Conservation (phyloP, 2,888 invertebrate genomes). For the Drosophila mercatorum region DNA sequence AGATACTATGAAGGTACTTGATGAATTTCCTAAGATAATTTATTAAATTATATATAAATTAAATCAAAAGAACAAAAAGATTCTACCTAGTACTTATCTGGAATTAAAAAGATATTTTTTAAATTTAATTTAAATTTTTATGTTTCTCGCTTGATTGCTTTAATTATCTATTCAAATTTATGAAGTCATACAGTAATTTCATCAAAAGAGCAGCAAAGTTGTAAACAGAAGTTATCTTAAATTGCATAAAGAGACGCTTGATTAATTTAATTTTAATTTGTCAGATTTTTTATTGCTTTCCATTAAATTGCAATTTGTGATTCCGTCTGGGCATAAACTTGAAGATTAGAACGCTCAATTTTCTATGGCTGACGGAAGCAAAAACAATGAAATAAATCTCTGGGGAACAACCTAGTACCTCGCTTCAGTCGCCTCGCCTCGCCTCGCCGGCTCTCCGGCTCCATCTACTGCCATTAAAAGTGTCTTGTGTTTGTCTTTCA, state of each 20-base stretch:
- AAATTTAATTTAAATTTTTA: not conserved
- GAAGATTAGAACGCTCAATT: constrained; percentile 20
- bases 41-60: too few species aligned
- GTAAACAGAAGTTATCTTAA: not conserved
- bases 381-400: constrained; percentile 71
- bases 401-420: not conserved
- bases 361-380: constrained; percentile 25
- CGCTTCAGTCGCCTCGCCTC: not conserved
- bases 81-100: too few species aligned
- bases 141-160: not conserved
- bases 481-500: constrained; percentile 69
- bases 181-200: not conserved
- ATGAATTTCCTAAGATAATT: too few species aligned
- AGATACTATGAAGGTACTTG: too few species aligned
- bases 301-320: constrained; percentile 34
- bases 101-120: not conserved
- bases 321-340: constrained; percentile 18
- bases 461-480: constrained; percentile 28
- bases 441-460: rapidly evolving
- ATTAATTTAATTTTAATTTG: constrained; percentile 3
- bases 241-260: not conserved
- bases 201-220: not conserved
- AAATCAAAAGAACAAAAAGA: too few species aligned
- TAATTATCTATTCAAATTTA: not conserved
- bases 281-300: constrained; percentile 12